These are phyloP conservation scores for Strigops habroptila DNA, from an alignment of 2,113 vertebrate genomes.

Conservation along the genomic window DNA sequence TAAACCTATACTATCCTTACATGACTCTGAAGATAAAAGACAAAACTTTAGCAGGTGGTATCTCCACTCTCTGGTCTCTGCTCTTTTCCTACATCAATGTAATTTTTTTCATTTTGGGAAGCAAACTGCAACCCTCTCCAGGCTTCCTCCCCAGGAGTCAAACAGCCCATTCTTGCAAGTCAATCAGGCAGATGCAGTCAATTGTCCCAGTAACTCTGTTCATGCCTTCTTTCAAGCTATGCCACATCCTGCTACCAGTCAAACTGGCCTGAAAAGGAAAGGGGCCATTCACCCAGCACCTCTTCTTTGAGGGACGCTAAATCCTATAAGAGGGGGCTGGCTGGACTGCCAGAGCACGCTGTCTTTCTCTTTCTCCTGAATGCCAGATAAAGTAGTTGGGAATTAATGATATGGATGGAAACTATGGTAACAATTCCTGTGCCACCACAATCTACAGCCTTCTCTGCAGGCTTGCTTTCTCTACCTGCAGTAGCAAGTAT, in stretches of 20 bases:
- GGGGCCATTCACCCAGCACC: not conserved
- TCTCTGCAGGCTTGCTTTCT: not conserved
- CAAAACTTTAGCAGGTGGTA: not conserved
- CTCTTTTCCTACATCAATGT: not conserved
- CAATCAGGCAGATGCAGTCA: not conserved
- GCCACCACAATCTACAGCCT: not conserved
- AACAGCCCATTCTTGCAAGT: conserved; percentile 4
- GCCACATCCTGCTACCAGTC: not conserved
- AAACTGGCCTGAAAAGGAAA: conserved; percentile 19
- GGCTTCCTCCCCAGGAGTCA: not conserved
- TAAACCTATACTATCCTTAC: not conserved
- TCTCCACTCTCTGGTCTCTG: not conserved
- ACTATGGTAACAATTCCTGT: conserved; percentile 25
- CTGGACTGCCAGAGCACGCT: not conserved
- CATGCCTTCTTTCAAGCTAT: not conserved
- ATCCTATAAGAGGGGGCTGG: not conserved
- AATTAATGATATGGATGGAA: conserved; percentile 12
- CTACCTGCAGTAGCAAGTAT: not conserved
- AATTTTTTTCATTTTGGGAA: not conserved
- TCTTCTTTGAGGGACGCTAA: not conserved
- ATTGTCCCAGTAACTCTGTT: not conserved
- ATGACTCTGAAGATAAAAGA: not conserved
- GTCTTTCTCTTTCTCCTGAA: conserved; percentile 9
- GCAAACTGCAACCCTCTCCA: not conserved
- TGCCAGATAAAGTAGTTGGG: not conserved